Base-by-base conservation (phyloP, 1,140 invertebrate species). In the Drosophila guanche region DNA sequence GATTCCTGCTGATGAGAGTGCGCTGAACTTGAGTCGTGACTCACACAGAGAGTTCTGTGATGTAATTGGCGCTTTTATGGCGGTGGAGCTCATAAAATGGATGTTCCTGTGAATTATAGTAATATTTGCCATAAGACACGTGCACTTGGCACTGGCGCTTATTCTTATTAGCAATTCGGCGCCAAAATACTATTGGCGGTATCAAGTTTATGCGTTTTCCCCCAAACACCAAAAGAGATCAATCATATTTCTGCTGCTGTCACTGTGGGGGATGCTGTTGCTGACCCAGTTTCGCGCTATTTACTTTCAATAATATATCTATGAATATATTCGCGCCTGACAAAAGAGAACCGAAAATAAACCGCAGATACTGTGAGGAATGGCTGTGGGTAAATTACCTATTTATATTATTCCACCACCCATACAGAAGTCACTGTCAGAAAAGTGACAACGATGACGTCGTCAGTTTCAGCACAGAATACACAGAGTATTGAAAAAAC, bases 231-330 rank as follows among this genome's bases (percentile, higher is more conserved):
- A 41, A 65, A 68, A 42, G 74, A 40, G 33, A 68, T n/a, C n/a
- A n/a, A n/a, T n/a, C 23, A 48, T 47, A 66, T 54, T 47, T 67
- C 46, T 20, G 14, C 37, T 3, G 4, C 20, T 10, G 23, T 16
- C 50, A 4, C 46, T 50, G 40, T 7, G 65, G 41, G 65, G 41
- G 62, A 46, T 52, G 63, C 37, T 61, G 59, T 37, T 48, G 65
- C 61, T 85, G 81, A 85, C 81, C 81, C 58, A 85, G 68, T 70
- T 86, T 77, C 33, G 1, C 47, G 65, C 46, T 86, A 77, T 85
- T 80, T 74, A 75, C 73, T 85, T 86, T 86, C 77, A 86, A 86
- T 83, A 83, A 61, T 56, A 61, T 67, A 76, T 81, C 79, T 77
- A 81, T 78, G 69, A 71, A 76, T 70, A 74, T 74, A 74, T 74